phyloP scores from a whole-genome alignment of 2,113 vertebrate species.

The Oryzias celebensis region DNA sequence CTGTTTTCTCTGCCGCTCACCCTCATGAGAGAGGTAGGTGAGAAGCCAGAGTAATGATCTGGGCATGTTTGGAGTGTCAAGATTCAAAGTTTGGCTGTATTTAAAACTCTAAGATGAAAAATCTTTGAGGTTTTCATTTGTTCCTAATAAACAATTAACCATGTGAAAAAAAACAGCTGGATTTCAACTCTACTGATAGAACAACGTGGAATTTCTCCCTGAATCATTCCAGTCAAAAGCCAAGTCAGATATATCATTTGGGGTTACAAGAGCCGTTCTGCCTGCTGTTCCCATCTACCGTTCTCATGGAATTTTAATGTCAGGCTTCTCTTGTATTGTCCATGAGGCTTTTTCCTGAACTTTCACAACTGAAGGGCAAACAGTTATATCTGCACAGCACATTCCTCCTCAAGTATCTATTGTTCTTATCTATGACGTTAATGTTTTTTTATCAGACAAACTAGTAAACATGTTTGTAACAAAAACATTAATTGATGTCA shows the following conservation, averaged over 20 bases:
- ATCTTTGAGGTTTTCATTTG: background rate
- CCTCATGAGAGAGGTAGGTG: constrained; percentile 88
- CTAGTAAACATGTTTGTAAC: background rate
- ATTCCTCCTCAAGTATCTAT: background rate
- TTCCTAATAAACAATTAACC: no score
- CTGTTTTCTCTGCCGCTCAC: constrained; percentile 88
- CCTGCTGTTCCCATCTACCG: constrained; percentile 13
- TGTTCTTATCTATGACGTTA: no score
- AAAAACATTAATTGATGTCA: constrained; percentile 17
- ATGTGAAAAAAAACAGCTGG: constrained; percentile 26
- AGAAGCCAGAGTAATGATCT: background rate
- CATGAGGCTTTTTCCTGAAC: constrained; percentile 16
- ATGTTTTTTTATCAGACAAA: no score
- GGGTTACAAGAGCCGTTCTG: constrained; percentile 40
- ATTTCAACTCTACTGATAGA: constrained; percentile 45
- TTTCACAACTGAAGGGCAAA: constrained; percentile 1
- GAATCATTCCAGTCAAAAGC: constrained; percentile 11
- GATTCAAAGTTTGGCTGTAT: background rate
- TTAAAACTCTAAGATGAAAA: background rate
- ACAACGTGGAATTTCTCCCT: constrained; percentile 71
- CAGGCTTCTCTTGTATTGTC: constrained; percentile 30
- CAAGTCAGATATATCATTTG: constrained; percentile 28
- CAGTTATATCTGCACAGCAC: constrained; percentile 19
- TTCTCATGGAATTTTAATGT: constrained; percentile 68
- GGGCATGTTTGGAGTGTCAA: background rate